Base-by-base conservation (phyloP, 2,797 vertebrate genomes). In the Micrastur ruficollis region DNA sequence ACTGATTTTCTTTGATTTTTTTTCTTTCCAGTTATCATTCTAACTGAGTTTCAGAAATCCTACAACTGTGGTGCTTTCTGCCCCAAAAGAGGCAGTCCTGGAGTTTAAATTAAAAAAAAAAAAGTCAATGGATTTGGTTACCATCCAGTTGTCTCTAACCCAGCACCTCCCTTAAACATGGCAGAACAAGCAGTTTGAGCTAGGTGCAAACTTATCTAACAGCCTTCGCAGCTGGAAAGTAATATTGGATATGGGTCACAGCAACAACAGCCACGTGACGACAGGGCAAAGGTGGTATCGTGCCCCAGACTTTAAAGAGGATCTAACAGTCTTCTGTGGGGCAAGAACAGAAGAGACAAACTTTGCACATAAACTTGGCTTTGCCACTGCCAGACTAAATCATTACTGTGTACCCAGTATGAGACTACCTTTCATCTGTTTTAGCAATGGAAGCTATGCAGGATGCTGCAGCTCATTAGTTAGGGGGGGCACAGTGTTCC, bases 401-500 rank as follows among this genome's bases (percentile, higher is more conserved):
- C 52, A n/a, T 49, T 61, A 78, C 92, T 82, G 40, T 23, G 67
- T 42, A n/a, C 49, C 42, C 90, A 50, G 75, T 61, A 3, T 31
- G 71, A 78, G 26, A 14, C 21, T 40, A 31, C 2, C 56, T 94
- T 87, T 95, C 62, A 94, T 82, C 52, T 49, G 15, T 38, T 59
- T 52, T 31, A 89, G 74, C 92, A 94, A 87, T n/a, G 38, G 49
- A 92, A 85, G 78, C 88, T 53, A n/a, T 5, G 29, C 38, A 92
- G 86, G 90, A 94, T 42, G 27, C 78, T 92, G 83, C 42, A 87
- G 90, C 81, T 96, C 86, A 46, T 95, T 95, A 92, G 76, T 2
- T 17, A 50, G 13, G 38, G 72, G 72, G 65, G 58, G 58, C 50
- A 81, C 89, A 78, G 47, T 29, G 50, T 56, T 90, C 59, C 74